Percentiles rank a stretch among this genome's conserved stretches.
Conservation (phyloP, 2,113 vertebrate genomes). For the Hemiscyllium ocellatum region DNA sequence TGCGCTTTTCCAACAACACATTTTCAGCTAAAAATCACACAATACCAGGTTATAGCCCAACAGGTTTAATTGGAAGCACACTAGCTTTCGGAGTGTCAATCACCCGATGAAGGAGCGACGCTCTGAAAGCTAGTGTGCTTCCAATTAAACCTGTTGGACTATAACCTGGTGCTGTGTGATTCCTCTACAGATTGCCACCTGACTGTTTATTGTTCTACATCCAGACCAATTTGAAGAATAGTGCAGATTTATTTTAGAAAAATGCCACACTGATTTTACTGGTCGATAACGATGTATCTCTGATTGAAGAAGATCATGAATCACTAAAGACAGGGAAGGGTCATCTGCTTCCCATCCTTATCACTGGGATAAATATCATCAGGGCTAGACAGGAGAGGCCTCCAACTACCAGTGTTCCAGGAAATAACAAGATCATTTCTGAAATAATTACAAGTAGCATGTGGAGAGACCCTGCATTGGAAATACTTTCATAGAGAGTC, state of each 20-base stretch:
- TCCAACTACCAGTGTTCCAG: neutral
- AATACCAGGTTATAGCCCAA: too few relatives aligned
- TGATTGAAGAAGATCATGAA: neutral
- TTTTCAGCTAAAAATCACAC: too few relatives aligned
- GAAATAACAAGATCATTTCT: constrained; percentile 3
- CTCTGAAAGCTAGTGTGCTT: too few relatives aligned
- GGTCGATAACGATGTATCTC: neutral
- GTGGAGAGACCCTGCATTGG: neutral
- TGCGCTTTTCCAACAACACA: too few relatives aligned
- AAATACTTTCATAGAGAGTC: neutral
- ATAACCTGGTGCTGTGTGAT: too few relatives aligned
- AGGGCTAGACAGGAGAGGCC: neutral
- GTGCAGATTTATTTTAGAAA: neutral
- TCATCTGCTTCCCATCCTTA: neutral
- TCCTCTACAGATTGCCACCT: neutral
- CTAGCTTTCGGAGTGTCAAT: too few relatives aligned
- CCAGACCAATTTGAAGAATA: neutral
- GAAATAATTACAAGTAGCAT: neutral
- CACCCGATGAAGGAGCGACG: too few relatives aligned
- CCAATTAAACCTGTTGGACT: too few relatives aligned
- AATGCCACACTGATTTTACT: neutral
- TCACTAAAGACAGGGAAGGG: neutral
- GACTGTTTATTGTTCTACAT: neutral
- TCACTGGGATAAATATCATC: neutral
- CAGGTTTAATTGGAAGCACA: too few relatives aligned